Conservation (phyloP, 2,113 vertebrate genomes). For the Camelus bactrianus region DNA sequence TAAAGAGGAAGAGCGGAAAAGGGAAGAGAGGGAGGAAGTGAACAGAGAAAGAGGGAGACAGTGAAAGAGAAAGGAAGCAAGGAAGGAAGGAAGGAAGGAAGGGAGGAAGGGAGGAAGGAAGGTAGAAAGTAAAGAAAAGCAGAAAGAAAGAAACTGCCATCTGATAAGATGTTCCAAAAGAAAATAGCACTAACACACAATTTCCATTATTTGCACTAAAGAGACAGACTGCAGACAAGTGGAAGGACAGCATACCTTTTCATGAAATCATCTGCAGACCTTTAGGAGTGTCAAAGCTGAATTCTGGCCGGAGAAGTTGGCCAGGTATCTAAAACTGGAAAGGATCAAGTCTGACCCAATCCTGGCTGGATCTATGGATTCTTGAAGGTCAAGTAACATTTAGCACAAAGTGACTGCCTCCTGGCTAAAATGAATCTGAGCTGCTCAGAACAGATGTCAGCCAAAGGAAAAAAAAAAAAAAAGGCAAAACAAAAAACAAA, state of each 20-base stretch:
- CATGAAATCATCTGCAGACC: constrained; percentile 14
- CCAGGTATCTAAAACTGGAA: constrained; percentile 53
- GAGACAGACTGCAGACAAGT: neutral
- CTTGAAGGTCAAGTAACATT: constrained; percentile 74
- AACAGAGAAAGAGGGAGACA: too few species aligned
- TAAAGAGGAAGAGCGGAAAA: too few species aligned
- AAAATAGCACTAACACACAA: neutral
- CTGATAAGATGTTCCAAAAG: constrained; percentile 38
- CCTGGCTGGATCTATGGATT: constrained; percentile 57
- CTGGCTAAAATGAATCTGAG: neutral
- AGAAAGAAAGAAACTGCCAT: neutral
- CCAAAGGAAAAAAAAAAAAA: neutral
- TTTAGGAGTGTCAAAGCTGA: constrained; percentile 24
- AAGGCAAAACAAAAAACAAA: neutral
- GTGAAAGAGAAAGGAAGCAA: too few species aligned
- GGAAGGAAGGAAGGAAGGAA: too few species aligned
- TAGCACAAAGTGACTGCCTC: constrained; percentile 37
- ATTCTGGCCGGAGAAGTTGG: constrained; percentile 38
- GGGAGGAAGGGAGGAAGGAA: neutral
- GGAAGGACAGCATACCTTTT: neutral
- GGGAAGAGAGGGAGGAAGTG: rapidly evolving
- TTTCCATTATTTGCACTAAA: neutral
- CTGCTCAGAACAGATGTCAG: constrained; percentile 63
- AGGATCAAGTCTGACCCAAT: constrained; percentile 51
- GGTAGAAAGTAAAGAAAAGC: too few species aligned